Evolutionary conservation across 2,888 invertebrate species (phyloP).

Genomic region (Amaurobius ferox): DNA sequence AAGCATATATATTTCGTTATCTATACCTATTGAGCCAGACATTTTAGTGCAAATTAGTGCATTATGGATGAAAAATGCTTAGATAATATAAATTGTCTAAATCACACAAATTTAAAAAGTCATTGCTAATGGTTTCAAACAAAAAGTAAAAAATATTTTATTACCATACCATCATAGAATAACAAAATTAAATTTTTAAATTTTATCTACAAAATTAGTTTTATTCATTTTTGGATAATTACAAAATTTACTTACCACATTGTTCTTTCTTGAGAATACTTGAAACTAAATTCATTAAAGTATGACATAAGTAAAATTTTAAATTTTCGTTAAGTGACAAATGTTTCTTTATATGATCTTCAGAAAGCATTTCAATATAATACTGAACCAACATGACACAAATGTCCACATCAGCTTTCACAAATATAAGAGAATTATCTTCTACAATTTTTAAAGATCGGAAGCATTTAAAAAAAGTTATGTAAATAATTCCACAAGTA

Average conservation of each 20-base stretch:
- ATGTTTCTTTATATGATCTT: constrained; percentile 1
- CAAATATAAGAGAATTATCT: not conserved
- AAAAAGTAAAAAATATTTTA: too few relatives aligned
- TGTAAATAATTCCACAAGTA: constrained; percentile 17
- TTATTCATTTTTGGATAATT: too few relatives aligned
- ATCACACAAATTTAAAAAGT: too few relatives aligned
- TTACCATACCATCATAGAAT: too few relatives aligned
- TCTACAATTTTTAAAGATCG: not conserved
- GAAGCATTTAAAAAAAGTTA: constrained; percentile 5
- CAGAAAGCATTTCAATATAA: constrained; percentile 19
- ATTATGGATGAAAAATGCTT: too few relatives aligned
- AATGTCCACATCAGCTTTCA: not conserved
- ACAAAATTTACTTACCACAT: not conserved
- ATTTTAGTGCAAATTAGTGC: too few relatives aligned
- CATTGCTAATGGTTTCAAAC: too few relatives aligned
- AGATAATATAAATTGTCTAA: too few relatives aligned
- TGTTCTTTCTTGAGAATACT: constrained; percentile 18
- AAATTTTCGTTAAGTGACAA: not conserved
- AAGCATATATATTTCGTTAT: too few relatives aligned
- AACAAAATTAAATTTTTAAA: too few relatives aligned
- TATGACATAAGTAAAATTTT: not conserved
- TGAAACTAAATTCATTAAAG: not conserved
- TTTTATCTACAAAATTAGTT: too few relatives aligned
- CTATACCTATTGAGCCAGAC: too few relatives aligned
- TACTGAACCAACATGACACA: not conserved